Percentiles rank a stretch among this genome's conserved stretches.
Conservation (phyloP, 2,888 invertebrate genomes). For the Anaspis maculata region DNA sequence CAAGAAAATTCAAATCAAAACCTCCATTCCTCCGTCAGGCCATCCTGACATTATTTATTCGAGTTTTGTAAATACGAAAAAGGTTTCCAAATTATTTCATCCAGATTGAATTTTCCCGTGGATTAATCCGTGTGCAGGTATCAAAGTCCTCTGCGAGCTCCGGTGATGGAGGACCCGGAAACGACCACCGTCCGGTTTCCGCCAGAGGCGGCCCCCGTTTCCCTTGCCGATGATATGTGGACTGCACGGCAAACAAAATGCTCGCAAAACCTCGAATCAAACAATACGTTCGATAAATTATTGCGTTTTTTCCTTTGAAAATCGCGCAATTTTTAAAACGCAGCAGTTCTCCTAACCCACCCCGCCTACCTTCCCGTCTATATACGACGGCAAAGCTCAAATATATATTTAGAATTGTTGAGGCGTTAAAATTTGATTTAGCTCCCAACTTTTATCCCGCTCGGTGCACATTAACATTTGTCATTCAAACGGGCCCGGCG, state of each 20-base stretch:
- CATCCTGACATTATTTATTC: too few relatives aligned
- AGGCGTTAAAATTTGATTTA: conserved; percentile 18
- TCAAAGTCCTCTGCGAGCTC: too few relatives aligned
- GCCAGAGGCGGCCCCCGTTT: conserved; percentile 12
- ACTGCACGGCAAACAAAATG: conserved; percentile 14
- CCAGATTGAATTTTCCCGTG: neutral
- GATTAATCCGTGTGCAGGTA: neutral
- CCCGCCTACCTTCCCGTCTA: conserved; percentile 6
- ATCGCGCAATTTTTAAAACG: neutral
- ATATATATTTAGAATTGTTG: conserved; percentile 16
- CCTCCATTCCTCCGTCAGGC: too few relatives aligned
- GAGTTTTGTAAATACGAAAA: neutral
- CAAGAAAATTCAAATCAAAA: too few relatives aligned
- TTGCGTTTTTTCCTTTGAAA: conserved; percentile 6
- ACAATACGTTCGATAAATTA: conserved; percentile 15
- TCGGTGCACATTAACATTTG: conserved; percentile 16
- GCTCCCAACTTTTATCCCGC: conserved; percentile 14
- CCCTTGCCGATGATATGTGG: conserved; percentile 13
- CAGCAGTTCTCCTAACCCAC: conserved; percentile 3
- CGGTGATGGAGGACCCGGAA: conserved; percentile 5
- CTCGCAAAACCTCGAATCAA: conserved; percentile 10
- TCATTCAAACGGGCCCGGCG: conserved; percentile 10
- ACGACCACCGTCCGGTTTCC: conserved; percentile 11
- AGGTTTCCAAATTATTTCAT: neutral
- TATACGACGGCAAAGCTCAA: conserved; percentile 10